phyloP scores from a whole-genome alignment of 35 echinoderm and acorn worm species.

The Lytechinus variegatus region DNA sequence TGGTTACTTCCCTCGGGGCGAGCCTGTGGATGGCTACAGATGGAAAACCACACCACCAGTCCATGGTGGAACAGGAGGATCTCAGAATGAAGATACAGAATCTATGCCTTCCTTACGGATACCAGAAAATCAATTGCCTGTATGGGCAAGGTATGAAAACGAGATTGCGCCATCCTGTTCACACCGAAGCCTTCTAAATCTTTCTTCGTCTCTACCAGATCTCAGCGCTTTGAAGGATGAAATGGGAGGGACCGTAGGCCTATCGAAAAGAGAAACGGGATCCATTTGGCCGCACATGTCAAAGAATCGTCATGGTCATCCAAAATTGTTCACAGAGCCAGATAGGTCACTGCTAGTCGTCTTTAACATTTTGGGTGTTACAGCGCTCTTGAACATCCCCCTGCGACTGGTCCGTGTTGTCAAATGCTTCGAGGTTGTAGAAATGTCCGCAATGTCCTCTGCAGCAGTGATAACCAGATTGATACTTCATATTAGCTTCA shows the following conservation, averaged over 20 bases:
- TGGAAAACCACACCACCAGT: background rate
- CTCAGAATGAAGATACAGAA: background rate
- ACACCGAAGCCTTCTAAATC: background rate
- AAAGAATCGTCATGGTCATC: background rate
- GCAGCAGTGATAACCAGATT: background rate
- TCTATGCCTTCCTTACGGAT: background rate
- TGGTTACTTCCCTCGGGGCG: background rate
- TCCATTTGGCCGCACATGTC: background rate
- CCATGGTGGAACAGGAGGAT: background rate
- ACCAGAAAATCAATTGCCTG: background rate
- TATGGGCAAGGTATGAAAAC: background rate
- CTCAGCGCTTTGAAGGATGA: background rate
- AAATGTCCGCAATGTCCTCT: background rate
- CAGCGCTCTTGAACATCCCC: background rate
- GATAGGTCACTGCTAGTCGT: background rate
- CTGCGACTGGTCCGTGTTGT: background rate
- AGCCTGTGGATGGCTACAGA: background rate
- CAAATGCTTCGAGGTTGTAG: background rate
- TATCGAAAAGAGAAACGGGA: background rate
- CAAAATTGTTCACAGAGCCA: background rate
- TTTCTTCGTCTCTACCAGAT: background rate
- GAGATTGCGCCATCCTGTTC: background rate
- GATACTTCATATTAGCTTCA: background rate
- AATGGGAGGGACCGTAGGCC: background rate
- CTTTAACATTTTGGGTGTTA: background rate